Percentiles rank a stretch among this genome's conserved stretches.
Evolutionary conservation across 2,888 invertebrate genomes (phyloP).

Genomic region (Nycteola revayana): DNA sequence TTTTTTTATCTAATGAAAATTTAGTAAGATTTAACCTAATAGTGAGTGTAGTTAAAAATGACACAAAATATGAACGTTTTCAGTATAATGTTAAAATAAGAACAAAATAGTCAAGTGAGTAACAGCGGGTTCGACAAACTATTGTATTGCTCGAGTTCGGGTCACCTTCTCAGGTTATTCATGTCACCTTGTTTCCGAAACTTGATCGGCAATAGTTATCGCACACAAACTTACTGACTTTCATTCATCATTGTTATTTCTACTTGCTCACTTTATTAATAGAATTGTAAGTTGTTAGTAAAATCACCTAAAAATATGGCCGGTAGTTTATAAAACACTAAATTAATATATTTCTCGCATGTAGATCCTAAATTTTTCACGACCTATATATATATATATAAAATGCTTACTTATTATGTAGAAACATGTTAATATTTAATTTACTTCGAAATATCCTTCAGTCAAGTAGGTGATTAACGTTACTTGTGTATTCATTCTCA

Average conservation of each 20-base stretch:
- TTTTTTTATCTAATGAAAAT: too few species aligned
- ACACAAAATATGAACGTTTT: slow-evolving; percentile 11
- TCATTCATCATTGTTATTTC: slow-evolving; percentile 57
- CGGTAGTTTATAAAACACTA: slow-evolving; percentile 10
- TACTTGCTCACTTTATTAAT: slow-evolving; percentile 27
- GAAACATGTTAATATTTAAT: slow-evolving; percentile 29
- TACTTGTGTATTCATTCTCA: slow-evolving; percentile 53
- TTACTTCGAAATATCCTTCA: slow-evolving; percentile 44
- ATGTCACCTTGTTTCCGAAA: slow-evolving; percentile 77
- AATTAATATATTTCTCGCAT: slow-evolving; percentile 11
- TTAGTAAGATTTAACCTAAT: too few species aligned
- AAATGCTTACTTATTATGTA: slow-evolving; percentile 12
- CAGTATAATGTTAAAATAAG: slow-evolving; percentile 22
- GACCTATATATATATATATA: slow-evolving; percentile 10
- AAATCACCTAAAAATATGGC: slow-evolving; percentile 29
- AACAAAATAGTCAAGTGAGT: slow-evolving; percentile 37
- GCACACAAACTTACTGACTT: slow-evolving; percentile 51
- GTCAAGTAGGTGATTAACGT: slow-evolving; percentile 48
- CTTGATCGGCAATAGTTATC: slow-evolving; percentile 69
- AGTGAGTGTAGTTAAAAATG: too few species aligned
- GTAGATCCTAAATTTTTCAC: slow-evolving; percentile 13
- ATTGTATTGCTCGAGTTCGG: slow-evolving; percentile 48
- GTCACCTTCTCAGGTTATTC: slow-evolving; percentile 71
- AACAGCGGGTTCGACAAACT: slow-evolving; percentile 62
- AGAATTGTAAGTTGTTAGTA: slow-evolving; percentile 15